Base-by-base conservation (phyloP, 2,888 invertebrate species). In the Agriopis leucophaearia region DNA sequence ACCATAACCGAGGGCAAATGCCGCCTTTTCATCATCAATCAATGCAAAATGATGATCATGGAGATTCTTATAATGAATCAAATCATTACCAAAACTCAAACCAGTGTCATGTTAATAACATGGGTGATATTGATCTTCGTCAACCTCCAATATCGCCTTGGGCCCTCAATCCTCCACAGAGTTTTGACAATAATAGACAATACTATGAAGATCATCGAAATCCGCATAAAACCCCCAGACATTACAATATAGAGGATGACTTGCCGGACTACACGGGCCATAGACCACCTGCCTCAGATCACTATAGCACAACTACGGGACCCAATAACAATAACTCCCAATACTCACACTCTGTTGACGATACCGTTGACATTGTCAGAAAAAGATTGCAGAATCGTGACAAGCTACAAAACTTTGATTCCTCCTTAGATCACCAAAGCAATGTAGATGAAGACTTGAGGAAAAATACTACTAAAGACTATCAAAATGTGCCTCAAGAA, bases 261-360 rank as follows among this genome's bases (percentile, higher is more conserved):
- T 60, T 72, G 27, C 69, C 75, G 44, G 88, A 88, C 57, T 90
- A 89, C 70, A 77, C 87, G 50, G 91, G 92, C 4, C 93, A 94
- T 67, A 86, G 94, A 66, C 93, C 93, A 44, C 93, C 92, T 27
- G 80, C 93, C n/a, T 92, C 92, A 50, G 93, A 93, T 72, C 90
- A 94, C 72, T 94, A 92, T 78, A 89, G 85, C 18, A 81, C 85
- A 2, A 89, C 85, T 63, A 79, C 88, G 54, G 82, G 83, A 8
- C 78, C 88, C 58, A 90, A 89, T 67, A 90, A 87, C 64, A 90
- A 92, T 27, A 84, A 91, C 70, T 84, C 88, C 52, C 77, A 83
- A 35, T 94, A 91, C 73, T 92, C 88, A 65, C 79, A 88, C 15
- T 92, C 94, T 48, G 87, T 93, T 35, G 90, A 91, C 80, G 94